Percentiles rank a stretch among this genome's conserved stretches.
Conservation (phyloP, 1,140 invertebrate genomes). For the Scaptodrosophila lebanonensis region DNA sequence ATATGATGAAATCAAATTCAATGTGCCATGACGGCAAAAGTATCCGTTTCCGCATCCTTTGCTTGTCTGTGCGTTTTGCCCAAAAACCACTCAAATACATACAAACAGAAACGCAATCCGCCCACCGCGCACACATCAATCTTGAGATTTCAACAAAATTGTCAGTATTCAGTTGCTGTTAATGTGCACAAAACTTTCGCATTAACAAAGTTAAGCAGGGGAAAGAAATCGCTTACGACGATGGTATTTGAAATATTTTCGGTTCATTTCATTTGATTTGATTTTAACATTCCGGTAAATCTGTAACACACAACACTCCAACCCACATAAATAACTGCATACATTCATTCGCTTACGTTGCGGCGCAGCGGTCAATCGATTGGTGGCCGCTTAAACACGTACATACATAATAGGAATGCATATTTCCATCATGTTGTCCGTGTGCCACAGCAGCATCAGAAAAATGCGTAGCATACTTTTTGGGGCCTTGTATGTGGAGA, state of each 20-base stretch:
- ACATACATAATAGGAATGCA: too few relatives aligned
- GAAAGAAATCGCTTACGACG: too few relatives aligned
- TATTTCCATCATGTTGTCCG: too few relatives aligned
- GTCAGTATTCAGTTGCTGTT: background rate
- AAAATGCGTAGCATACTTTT: too few relatives aligned
- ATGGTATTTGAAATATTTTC: constrained; percentile 10
- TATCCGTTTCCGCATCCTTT: too few relatives aligned
- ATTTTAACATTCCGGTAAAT: constrained; percentile 4
- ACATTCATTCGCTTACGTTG: background rate
- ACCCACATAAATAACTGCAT: background rate
- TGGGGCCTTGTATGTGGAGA: too few relatives aligned
- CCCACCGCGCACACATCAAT: too few relatives aligned
- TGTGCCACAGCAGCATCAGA: too few relatives aligned
- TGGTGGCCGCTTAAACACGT: too few relatives aligned
- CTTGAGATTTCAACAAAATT: too few relatives aligned
- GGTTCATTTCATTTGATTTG: background rate
- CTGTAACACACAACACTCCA: background rate
- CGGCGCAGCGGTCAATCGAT: too few relatives aligned
- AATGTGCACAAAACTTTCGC: constrained; percentile 47
- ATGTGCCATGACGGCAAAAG: constrained; percentile 34
- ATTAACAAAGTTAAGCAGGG: constrained; percentile 35
- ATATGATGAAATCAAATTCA: constrained; percentile 25
- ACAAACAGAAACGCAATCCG: background rate
- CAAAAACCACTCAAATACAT: background rate
- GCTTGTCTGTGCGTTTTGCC: background rate